These are phyloP conservation scores for Nephila pilipes DNA, from an alignment of 1,140 invertebrate species.

Conservation along the genomic window DNA sequence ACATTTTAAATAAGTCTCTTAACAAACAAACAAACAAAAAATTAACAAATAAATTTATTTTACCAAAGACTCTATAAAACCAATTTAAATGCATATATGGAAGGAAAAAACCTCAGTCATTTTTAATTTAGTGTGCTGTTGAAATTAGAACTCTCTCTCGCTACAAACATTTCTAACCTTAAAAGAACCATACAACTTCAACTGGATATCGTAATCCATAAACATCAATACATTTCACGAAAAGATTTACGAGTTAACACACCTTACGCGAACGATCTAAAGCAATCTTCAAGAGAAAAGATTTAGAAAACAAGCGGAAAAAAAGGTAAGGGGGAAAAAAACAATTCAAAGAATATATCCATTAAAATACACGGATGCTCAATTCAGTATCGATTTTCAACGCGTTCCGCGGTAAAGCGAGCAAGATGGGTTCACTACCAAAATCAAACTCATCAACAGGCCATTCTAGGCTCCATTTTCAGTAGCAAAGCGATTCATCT, in stretches of 20 bases:
- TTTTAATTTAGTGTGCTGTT: too few relatives aligned
- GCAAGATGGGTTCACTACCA: background rate
- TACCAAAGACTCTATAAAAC: too few relatives aligned
- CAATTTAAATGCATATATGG: too few relatives aligned
- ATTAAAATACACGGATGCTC: background rate
- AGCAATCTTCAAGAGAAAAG: background rate
- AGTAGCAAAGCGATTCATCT: background rate
- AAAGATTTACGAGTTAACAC: background rate
- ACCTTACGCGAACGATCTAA: background rate
- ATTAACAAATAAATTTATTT: too few relatives aligned
- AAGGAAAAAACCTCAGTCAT: too few relatives aligned
- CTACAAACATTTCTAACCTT: too few relatives aligned
- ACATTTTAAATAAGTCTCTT: too few relatives aligned
- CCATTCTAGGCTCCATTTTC: background rate
- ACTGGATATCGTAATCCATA: too few relatives aligned
- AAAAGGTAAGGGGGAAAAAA: background rate
- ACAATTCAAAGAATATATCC: background rate
- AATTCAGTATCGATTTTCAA: background rate
- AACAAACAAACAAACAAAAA: too few relatives aligned
- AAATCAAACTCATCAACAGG: constrained; percentile 20
- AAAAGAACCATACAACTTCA: too few relatives aligned
- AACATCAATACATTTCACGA: background rate
- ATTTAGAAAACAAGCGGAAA: background rate
- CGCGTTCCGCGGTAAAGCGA: background rate
- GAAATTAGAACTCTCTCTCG: too few relatives aligned